Conservation (phyloP, 2,113 vertebrate genomes). For the Ascaphus truei region DNA sequence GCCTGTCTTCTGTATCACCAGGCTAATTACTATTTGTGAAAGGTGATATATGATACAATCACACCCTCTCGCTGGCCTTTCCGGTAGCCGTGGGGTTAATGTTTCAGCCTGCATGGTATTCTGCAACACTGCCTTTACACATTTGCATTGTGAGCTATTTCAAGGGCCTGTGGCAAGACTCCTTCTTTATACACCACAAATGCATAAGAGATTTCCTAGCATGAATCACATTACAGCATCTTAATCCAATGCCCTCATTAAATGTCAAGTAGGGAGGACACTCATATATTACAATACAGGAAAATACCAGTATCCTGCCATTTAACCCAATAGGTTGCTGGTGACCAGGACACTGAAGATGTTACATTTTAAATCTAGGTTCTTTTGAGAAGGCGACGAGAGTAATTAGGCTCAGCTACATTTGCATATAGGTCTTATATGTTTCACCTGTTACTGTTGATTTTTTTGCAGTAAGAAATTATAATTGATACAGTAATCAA, state of each 20-base stretch:
- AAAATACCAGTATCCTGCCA: constrained; percentile 4
- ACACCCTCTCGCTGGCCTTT: neutral
- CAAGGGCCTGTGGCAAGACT: constrained; percentile 22
- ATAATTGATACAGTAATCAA: neutral
- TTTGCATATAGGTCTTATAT: neutral
- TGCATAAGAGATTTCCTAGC: constrained; percentile 16
- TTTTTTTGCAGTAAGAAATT: neutral
- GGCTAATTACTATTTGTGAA: constrained; percentile 10
- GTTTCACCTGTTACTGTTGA: neutral
- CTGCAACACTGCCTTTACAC: neutral
- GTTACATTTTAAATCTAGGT: neutral
- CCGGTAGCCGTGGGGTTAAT: constrained; percentile 23
- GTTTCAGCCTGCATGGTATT: constrained; percentile 6
- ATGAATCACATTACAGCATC: constrained; percentile 31
- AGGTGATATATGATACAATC: constrained; percentile 20
- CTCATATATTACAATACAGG: neutral
- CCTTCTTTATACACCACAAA: constrained; percentile 21
- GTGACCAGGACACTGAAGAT: too few species aligned
- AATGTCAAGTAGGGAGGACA: constrained; percentile 12
- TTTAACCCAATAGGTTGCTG: too few species aligned
- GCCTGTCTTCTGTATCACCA: constrained; percentile 2
- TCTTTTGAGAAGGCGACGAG: neutral
- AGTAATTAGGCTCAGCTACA: neutral
- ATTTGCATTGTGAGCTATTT: constrained; percentile 33
- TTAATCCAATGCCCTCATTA: constrained; percentile 33